Percentiles rank a stretch among this genome's conserved stretches.
Conservation (phyloP, 1,140 invertebrate genomes). For the Drosophila murphyi region DNA sequence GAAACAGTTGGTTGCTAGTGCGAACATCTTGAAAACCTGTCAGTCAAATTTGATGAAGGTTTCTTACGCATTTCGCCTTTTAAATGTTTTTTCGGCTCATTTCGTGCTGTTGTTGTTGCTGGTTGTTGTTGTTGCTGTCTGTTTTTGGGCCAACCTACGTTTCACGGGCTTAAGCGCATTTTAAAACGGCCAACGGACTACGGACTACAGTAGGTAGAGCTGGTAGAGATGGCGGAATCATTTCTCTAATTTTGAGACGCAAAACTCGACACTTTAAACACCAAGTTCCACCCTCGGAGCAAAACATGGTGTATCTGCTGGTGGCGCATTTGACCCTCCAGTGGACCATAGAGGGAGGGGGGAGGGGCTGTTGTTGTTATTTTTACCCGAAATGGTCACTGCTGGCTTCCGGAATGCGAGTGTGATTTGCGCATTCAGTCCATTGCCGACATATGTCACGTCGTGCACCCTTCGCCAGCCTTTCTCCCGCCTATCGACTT, state of each 20-base stretch:
- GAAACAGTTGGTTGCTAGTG: conserved; percentile 70
- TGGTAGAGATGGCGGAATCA: conserved; percentile 37
- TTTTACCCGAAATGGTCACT: conserved; percentile 48
- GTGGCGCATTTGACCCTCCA: not conserved
- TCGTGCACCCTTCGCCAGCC: conserved; percentile 12
- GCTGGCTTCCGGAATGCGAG: conserved; percentile 65
- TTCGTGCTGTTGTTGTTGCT: conserved; percentile 47
- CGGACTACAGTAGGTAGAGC: conserved; percentile 37
- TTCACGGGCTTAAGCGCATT: conserved; percentile 60
- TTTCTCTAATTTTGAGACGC: conserved; percentile 70
- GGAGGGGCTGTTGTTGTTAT: not conserved
- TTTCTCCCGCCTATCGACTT: not conserved
- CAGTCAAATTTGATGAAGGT: conserved; percentile 84
- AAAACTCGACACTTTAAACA: conserved; percentile 81
- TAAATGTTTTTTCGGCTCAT: conserved; percentile 57
- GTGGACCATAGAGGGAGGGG: not conserved
- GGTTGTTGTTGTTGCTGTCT: conserved; percentile 27
- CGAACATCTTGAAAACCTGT: conserved; percentile 84
- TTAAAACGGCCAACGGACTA: conserved; percentile 53
- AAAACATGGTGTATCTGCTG: not conserved
- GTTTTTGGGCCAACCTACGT: conserved; percentile 47
- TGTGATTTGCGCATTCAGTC: conserved; percentile 64
- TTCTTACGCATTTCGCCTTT: conserved; percentile 72
- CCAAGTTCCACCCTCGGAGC: conserved; percentile 44
- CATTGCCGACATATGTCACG: conserved; percentile 60